Conservation (phyloP, 1,140 invertebrate genomes). For the Atta cephalotes region DNA sequence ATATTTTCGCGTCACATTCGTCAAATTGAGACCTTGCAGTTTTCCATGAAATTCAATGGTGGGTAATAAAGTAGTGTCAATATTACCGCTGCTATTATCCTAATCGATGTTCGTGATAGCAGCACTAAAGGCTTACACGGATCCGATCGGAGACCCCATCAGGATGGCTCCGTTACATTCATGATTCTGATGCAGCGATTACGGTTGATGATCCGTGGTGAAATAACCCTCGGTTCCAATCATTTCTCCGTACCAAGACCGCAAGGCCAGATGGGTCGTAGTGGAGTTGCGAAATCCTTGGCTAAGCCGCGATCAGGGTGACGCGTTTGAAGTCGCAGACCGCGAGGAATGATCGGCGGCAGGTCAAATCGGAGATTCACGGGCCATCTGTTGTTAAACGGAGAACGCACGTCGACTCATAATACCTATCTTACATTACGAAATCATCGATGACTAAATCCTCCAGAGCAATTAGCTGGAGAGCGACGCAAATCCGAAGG, state of each 20-base stretch:
- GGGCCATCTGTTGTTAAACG: conserved; percentile 70
- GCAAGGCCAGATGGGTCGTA: conserved; percentile 72
- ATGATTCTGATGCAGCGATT: conserved; percentile 65
- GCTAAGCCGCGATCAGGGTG: conserved; percentile 62
- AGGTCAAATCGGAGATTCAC: conserved; percentile 68
- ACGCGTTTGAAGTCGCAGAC: conserved; percentile 63
- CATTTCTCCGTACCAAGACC: conserved; percentile 68
- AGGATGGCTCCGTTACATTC: conserved; percentile 60
- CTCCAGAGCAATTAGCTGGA: conserved; percentile 41
- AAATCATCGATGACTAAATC: conserved; percentile 60
- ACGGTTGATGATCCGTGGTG: conserved; percentile 73
- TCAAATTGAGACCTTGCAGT: conserved; percentile 30
- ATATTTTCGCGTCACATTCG: conserved; percentile 19
- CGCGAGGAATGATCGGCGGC: conserved; percentile 45
- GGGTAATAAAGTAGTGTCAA: conserved; percentile 66
- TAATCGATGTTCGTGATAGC: conserved; percentile 72
- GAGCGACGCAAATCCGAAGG: conserved; percentile 46
- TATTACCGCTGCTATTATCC: conserved; percentile 74
- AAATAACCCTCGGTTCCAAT: conserved; percentile 73
- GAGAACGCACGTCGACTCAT: background rate
- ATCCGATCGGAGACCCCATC: conserved; percentile 57
- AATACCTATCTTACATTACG: conserved; percentile 55
- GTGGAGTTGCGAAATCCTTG: conserved; percentile 69
- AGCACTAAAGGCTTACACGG: conserved; percentile 44
- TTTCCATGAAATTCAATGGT: conserved; percentile 20